Conservation (phyloP, 2,113 vertebrate species). For the Bubo bubo region DNA sequence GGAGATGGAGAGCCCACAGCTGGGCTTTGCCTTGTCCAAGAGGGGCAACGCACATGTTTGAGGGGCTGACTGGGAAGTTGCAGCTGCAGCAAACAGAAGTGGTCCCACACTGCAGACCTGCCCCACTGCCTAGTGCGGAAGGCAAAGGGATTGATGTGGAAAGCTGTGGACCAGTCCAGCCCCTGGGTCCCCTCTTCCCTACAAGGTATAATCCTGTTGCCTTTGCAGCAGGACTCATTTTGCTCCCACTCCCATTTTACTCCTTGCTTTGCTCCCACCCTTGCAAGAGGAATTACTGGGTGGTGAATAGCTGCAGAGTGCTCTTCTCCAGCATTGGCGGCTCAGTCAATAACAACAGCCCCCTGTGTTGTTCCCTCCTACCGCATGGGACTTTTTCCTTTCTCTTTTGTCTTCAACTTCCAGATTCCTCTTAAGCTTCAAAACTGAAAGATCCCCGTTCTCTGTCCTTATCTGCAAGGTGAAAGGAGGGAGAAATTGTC, state of each 20-base stretch:
- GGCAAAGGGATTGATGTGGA: not conserved
- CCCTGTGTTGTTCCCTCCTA: not conserved
- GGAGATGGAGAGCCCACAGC: not conserved
- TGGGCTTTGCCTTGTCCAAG: not conserved
- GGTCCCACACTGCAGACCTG: not conserved
- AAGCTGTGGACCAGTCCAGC: not conserved
- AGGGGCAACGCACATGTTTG: rapidly evolving
- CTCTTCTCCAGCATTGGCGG: rapidly evolving
- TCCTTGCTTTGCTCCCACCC: not conserved
- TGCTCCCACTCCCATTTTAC: rapidly evolving
- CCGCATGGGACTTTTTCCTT: not conserved
- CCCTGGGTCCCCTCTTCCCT: not conserved
- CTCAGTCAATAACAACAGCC: not conserved
- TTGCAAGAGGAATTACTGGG: not conserved
- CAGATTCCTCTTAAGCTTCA: not conserved
- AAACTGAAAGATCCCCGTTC: not conserved
- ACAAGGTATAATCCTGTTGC: rapidly evolving
- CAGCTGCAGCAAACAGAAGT: not conserved
- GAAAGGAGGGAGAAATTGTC: conserved; percentile 52
- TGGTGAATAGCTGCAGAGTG: rapidly evolving
- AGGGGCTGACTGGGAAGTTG: not conserved
- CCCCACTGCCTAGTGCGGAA: not conserved
- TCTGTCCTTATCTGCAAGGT: conserved; percentile 66
- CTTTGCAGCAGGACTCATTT: not conserved
- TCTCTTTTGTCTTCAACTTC: not conserved